A percentile compares a stretch with the other conserved stretches of the same genome.
Evolutionary conservation across 2,888 invertebrate genomes (phyloP).

Genomic region (Liopterus haemorrhoidalis): DNA sequence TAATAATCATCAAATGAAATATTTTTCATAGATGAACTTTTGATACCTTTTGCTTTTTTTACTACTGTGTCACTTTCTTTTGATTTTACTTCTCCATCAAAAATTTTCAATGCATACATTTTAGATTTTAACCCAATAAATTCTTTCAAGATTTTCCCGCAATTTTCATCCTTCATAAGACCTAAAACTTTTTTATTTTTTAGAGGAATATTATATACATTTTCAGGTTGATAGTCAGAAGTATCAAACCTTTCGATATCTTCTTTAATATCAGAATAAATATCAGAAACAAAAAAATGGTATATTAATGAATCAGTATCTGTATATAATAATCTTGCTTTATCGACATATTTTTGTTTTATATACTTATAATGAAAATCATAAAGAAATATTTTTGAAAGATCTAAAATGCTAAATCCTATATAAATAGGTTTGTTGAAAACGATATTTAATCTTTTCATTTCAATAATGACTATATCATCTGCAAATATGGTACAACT

Average conservation of each 20-base stretch:
- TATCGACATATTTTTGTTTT: constrained; percentile 32
- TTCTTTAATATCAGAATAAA: constrained; percentile 34
- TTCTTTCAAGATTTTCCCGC: constrained; percentile 9
- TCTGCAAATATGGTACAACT: constrained; percentile 35
- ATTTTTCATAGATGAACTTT: constrained; percentile 17
- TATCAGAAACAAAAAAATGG: constrained; percentile 34
- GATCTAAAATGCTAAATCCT: constrained; percentile 37
- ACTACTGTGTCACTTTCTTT: constrained; percentile 3
- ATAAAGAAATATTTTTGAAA: constrained; percentile 39
- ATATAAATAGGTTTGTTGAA: constrained; percentile 39
- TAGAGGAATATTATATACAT: constrained; percentile 28
- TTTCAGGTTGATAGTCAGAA: constrained; percentile 27
- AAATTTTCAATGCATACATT: constrained; percentile 18
- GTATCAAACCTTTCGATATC: constrained; percentile 34
- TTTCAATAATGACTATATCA: constrained; percentile 37
- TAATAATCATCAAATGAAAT: constrained; percentile 3
- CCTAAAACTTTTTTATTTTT: constrained; percentile 22
- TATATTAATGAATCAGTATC: constrained; percentile 33
- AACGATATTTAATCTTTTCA: constrained; percentile 29
- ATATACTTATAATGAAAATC: constrained; percentile 39
- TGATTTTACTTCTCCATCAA: no score
- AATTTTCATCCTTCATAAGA: constrained; percentile 17
- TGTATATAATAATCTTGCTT: constrained; percentile 27
- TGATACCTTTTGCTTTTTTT: constrained; percentile 31
- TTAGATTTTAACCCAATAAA: constrained; percentile 21